Percentiles rank a stretch among this genome's conserved stretches.
Conservation (phyloP, 2,888 invertebrate genomes). For the Timandra comae region DNA sequence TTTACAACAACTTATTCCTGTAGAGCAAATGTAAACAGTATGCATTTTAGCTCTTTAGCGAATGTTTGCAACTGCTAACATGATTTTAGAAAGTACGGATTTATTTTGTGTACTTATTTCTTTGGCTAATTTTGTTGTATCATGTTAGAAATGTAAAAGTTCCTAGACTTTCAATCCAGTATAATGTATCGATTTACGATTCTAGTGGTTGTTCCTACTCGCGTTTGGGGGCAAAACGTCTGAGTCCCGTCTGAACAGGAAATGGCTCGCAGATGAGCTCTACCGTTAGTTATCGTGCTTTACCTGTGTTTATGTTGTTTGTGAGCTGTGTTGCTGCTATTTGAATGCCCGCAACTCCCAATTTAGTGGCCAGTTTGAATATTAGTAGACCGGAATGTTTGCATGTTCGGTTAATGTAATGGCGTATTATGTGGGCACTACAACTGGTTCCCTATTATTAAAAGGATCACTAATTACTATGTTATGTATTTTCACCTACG, state of each 20-base stretch:
- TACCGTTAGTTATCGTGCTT: slow-evolving; percentile 34
- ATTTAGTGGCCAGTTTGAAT: slow-evolving; percentile 6
- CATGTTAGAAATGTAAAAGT: too few species aligned
- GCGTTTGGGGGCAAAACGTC: slow-evolving; percentile 40
- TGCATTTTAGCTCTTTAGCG: slow-evolving; percentile 45
- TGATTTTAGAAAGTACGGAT: too few species aligned
- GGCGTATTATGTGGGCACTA: slow-evolving; percentile 1
- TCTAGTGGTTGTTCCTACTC: slow-evolving; percentile 12
- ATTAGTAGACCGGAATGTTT: slow-evolving; percentile 3
- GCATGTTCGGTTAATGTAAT: background rate
- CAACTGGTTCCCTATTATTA: background rate
- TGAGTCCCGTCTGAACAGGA: slow-evolving; percentile 60
- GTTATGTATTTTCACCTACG: too few species aligned
- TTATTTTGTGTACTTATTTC: slow-evolving; percentile 11
- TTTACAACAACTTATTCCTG: slow-evolving; percentile 65
- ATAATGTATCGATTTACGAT: slow-evolving; percentile 26
- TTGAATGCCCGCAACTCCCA: slow-evolving; percentile 6
- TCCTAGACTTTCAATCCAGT: slow-evolving; percentile 3
- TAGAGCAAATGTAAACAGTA: slow-evolving; percentile 55
- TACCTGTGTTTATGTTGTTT: slow-evolving; percentile 10
- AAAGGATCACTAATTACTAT: slow-evolving; percentile 2
- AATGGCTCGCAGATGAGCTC: slow-evolving; percentile 64
- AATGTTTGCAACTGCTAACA: slow-evolving; percentile 33
- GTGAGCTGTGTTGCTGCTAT: slow-evolving; percentile 5
- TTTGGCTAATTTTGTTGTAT: too few species aligned